A percentile compares a stretch with the other conserved stretches of the same genome.
phyloP scores from a whole-genome alignment of 2,113 vertebrate species.

The Vireo altiloquus region DNA sequence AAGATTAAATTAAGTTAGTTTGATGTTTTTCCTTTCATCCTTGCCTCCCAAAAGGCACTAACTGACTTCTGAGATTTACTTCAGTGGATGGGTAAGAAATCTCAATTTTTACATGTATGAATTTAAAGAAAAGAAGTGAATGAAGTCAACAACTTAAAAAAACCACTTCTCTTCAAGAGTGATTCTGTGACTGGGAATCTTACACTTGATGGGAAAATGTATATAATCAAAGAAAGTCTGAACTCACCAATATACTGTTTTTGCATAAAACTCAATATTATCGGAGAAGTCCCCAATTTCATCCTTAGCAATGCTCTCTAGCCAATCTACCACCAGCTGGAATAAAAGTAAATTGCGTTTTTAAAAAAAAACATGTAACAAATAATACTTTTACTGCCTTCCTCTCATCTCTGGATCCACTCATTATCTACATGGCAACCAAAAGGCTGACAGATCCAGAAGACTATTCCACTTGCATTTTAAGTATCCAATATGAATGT shows the following conservation, averaged over 20 bases:
- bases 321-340: conserved; percentile 96
- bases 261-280: conserved; percentile 97
- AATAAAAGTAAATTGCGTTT: conserved; percentile 21
- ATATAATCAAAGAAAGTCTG: background rate
- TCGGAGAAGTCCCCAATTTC: conserved; percentile 95
- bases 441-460: background rate
- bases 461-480: background rate
- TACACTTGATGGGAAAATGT: background rate
- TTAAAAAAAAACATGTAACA: background rate
- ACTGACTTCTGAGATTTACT: background rate
- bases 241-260: conserved; percentile 96
- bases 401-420: background rate
- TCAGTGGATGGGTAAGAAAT: background rate
- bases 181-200: background rate
- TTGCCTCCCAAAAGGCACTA: background rate
- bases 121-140: background rate
- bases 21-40: background rate
- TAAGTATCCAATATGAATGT: background rate
- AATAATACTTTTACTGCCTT: background rate
- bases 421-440: accelerated
- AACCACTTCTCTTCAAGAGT: background rate
- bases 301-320: conserved; percentile 96
- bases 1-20: background rate
- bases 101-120: background rate
- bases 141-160: background rate